A percentile compares a stretch with the other conserved stretches of the same genome.
phyloP scores from a whole-genome alignment of 2,113 vertebrate species.

The Thamnaconus septentrionalis region DNA sequence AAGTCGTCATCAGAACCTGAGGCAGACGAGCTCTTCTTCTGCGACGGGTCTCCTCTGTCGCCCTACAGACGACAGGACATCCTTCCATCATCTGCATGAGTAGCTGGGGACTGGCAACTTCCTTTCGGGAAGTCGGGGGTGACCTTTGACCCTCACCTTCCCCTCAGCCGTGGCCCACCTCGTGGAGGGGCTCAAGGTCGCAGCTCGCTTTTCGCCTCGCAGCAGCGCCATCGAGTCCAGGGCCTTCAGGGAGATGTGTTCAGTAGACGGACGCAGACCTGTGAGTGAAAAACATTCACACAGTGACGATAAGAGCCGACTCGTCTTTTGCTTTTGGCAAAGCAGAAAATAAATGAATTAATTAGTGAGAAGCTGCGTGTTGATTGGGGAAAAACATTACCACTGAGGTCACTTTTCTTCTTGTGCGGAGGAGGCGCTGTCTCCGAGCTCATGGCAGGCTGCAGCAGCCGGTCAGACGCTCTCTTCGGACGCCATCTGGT shows the following conservation, averaged over 20 bases:
- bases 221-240: constrained; percentile 39
- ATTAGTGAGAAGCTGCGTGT: too few species aligned
- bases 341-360: too few species aligned
- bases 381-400: not conserved
- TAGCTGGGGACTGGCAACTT: too few species aligned
- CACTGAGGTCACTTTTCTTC: constrained; percentile 15
- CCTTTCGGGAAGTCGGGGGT: too few species aligned
- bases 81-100: too few species aligned
- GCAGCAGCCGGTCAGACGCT: constrained; percentile 58
- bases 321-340: not conserved
- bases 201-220: constrained; percentile 23
- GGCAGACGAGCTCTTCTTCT: not conserved
- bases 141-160: constrained; percentile 12
- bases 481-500: constrained; percentile 71
- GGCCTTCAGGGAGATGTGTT: constrained; percentile 19
- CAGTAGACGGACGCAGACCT: not conserved
- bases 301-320: not conserved
- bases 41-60: not conserved
- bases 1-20: constrained; percentile 14
- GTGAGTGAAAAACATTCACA: not conserved
- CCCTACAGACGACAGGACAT: constrained; percentile 9
- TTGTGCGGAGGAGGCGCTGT: constrained; percentile 29
- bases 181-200: constrained; percentile 18
- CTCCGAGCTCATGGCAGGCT: not conserved
- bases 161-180: not conserved